Evolutionary conservation across 2,888 invertebrate species (phyloP).

Genomic region (Drosophila meridionalis): DNA sequence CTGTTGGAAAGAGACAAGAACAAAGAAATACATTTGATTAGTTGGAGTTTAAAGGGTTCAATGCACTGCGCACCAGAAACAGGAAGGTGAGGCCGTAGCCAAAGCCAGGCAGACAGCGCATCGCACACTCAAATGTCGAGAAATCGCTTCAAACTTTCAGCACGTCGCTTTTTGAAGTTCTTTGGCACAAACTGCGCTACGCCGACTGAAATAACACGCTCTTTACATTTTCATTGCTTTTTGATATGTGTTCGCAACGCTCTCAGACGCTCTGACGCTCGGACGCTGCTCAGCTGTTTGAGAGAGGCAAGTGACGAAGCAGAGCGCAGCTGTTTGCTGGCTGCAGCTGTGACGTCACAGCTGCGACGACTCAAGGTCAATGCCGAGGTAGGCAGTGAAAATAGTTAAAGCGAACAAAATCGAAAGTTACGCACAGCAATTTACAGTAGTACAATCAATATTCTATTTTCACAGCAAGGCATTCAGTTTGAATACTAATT

Average conservation of each 20-base stretch:
- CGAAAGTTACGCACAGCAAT: conserved; percentile 32
- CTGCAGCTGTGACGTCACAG: conserved; percentile 16
- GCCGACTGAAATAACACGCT: conserved; percentile 31
- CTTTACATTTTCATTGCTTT: conserved; percentile 41
- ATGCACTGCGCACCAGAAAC: conserved; percentile 63
- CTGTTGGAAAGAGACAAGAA: conserved; percentile 52
- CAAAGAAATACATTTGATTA: neutral
- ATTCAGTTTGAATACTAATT: neutral
- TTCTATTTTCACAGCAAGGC: neutral
- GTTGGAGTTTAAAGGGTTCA: conserved; percentile 16
- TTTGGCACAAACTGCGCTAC: conserved; percentile 22
- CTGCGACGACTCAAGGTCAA: conserved; percentile 49
- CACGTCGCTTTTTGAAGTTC: conserved; percentile 20
- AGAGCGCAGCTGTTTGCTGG: conserved; percentile 43
- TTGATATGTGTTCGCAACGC: conserved; percentile 16
- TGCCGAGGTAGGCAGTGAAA: conserved; percentile 9
- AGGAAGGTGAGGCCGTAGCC: conserved; percentile 69
- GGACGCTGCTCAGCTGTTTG: conserved; percentile 39
- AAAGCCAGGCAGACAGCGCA: conserved; percentile 67
- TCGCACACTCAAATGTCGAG: conserved; percentile 13
- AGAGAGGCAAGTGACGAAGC: neutral
- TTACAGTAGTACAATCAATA: neutral
- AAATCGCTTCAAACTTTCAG: conserved; percentile 12
- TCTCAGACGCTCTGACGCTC: neutral
- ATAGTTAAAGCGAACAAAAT: conserved; percentile 29